These are phyloP conservation scores for Prietella phreatophila DNA, from an alignment of 2,113 vertebrate species.

Conservation along the genomic window DNA sequence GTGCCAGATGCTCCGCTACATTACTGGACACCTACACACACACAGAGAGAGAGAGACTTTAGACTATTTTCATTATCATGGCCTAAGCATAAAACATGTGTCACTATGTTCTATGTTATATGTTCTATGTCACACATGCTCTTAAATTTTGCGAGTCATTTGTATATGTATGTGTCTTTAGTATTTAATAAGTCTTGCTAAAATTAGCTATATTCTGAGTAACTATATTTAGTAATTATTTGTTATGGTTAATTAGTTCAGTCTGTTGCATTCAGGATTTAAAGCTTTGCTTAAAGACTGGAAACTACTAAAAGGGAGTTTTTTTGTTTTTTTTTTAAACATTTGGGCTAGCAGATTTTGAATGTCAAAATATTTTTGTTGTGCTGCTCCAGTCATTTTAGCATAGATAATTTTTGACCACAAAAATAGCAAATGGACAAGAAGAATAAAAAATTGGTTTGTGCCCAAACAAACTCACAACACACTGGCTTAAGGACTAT, in stretches of 20 bases:
- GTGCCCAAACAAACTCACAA: neutral
- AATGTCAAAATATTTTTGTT: neutral
- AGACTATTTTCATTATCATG: neutral
- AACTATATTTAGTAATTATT: neutral
- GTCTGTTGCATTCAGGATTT: neutral
- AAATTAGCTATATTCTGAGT: neutral
- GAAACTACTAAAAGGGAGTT: neutral
- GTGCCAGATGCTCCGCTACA: conserved; percentile 83
- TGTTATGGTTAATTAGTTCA: neutral
- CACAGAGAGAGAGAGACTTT: neutral
- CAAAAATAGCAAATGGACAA: neutral
- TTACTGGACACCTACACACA: conserved; percentile 80
- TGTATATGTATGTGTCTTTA: neutral
- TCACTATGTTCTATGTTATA: neutral
- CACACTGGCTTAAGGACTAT: too few species aligned
- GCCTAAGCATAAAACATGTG: neutral
- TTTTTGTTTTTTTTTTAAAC: too few species aligned
- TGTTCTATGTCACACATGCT: neutral
- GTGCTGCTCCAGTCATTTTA: neutral
- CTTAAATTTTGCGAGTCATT: neutral
- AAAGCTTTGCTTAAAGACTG: too few species aligned
- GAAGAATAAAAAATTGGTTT: neutral
- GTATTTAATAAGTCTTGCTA: neutral
- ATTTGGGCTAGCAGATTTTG: neutral
- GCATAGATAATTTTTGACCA: neutral